Conservation (phyloP, 2,797 vertebrate species). For the Rhinophrynus dorsalis region DNA sequence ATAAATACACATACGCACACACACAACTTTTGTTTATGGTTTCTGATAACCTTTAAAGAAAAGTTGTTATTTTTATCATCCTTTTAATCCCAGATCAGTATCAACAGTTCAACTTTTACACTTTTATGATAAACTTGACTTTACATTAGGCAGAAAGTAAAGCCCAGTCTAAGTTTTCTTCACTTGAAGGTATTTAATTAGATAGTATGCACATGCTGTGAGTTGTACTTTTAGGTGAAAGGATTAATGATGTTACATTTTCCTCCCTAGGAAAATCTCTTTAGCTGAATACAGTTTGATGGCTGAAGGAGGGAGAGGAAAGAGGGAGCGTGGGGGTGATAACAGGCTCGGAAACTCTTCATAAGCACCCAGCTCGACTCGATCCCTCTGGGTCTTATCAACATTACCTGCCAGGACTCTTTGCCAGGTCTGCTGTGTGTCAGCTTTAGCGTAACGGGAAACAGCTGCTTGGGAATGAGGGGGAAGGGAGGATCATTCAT, state of each 20-base stretch:
- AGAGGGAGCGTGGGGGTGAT: slow-evolving; percentile 54
- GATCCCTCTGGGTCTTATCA: slow-evolving; percentile 83
- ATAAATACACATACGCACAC: no score
- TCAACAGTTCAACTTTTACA: no score
- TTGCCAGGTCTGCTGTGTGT: slow-evolving; percentile 80
- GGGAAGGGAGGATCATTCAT: slow-evolving; percentile 24
- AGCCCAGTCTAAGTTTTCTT: no score
- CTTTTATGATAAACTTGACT: no score
- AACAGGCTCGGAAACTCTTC: slow-evolving; percentile 69
- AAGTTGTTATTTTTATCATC: no score
- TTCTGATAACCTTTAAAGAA: no score
- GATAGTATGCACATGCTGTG: not conserved
- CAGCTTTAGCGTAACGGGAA: slow-evolving; percentile 81
- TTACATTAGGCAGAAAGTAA: no score
- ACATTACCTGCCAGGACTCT: slow-evolving; percentile 83
- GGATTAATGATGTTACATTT: slow-evolving; percentile 18
- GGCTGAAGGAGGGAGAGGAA: slow-evolving; percentile 49
- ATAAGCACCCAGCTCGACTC: slow-evolving; percentile 60
- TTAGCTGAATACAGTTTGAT: slow-evolving; percentile 7
- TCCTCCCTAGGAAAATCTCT: not conserved
- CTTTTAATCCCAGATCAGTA: no score
- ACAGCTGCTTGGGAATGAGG: slow-evolving; percentile 75
- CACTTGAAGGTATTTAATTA: no score
- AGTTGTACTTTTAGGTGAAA: not conserved
- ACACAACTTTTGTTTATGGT: no score